Evolutionary conservation across 2,797 vertebrate species (phyloP), one percentile per base, ranked within the genome.

Genomic region (Otolemur crassicaudatus): DNA sequence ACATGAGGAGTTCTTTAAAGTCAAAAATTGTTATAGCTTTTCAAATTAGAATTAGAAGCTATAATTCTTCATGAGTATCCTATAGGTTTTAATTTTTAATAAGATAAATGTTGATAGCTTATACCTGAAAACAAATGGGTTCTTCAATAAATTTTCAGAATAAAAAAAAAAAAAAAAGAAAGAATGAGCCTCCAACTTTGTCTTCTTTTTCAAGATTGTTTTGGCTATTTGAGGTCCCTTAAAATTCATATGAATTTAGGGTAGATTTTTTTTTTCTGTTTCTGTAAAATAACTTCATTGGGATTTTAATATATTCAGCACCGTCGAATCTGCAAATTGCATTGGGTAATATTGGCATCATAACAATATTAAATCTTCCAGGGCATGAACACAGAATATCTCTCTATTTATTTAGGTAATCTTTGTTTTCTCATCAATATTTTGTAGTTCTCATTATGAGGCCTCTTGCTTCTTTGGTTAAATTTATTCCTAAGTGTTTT

Each of bases 201-300:
- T 56, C 29, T 49, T 84, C 40, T 82, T 86, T 53, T 86, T 63
- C 77, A 94, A 79, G 23, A 83, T 87, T 75, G 27, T 84, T 93
- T 91, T 93, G 40, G 72, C 2, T 67, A 63, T 60, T 81, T 77
- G 25, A 77, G 17, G 17, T 58, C 46, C 2, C 69, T 85, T 89
- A 73, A 95, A 69, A 75, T 94, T 94, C 14, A 40, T 19, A 20
- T 67, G 23, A 73, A 87, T 94, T 90, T 87, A 87, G 63, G 46
- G 20, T 72, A 56, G 17, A 2, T 49, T 77, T 53, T 70, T 67
- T 67, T 73, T 73, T 63, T 60, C 61, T 92, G 20, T 94, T 77
- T 65, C 43, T 70, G n/a, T 3, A 80, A 80, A 65, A 82, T 49
- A 53, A 86, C 12, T 29, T 22, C 14, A 16, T 40, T 97, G 56